Percentiles rank a stretch among this genome's conserved stretches.
phyloP scores from a whole-genome alignment of 2,113 vertebrate species.

The Theropithecus gelada region DNA sequence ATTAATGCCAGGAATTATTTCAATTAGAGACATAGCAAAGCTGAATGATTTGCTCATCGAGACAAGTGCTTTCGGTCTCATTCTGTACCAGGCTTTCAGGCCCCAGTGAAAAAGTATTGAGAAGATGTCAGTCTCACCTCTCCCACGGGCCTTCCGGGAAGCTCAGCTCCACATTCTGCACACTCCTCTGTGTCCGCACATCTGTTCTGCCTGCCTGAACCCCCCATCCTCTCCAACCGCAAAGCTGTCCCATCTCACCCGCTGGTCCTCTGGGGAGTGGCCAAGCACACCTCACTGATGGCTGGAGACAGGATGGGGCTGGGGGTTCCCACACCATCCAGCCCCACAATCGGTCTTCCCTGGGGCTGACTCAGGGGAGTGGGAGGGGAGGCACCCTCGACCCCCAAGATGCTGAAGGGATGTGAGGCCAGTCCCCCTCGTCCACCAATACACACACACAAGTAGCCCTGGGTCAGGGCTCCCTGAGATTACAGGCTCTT shows the following conservation, averaged over 20 bases:
- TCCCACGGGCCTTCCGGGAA: not conserved
- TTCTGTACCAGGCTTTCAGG: not conserved
- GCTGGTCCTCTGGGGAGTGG: too few relatives aligned
- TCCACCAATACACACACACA: not conserved
- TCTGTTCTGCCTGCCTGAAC: not conserved
- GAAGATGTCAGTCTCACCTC: not conserved
- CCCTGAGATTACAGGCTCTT: not conserved
- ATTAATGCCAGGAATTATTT: accelerated
- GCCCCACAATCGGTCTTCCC: accelerated
- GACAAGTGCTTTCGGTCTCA: accelerated
- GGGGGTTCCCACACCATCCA: too few relatives aligned
- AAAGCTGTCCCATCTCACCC: not conserved
- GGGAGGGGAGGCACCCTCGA: not conserved
- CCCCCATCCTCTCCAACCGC: not conserved
- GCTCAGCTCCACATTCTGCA: accelerated
- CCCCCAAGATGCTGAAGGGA: accelerated
- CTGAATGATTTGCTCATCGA: too few relatives aligned
- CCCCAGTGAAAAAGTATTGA: accelerated
- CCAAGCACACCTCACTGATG: not conserved
- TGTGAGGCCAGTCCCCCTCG: not conserved
- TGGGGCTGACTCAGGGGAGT: not conserved
- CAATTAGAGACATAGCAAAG: not conserved
- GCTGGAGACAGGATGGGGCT: not conserved
- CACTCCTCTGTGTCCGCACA: too few relatives aligned
- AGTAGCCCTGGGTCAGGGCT: not conserved